Evolutionary conservation across 2,113 vertebrate genomes (phyloP), one percentile per base, ranked within the genome.

Genomic region (Platysternon megacephalum): DNA sequence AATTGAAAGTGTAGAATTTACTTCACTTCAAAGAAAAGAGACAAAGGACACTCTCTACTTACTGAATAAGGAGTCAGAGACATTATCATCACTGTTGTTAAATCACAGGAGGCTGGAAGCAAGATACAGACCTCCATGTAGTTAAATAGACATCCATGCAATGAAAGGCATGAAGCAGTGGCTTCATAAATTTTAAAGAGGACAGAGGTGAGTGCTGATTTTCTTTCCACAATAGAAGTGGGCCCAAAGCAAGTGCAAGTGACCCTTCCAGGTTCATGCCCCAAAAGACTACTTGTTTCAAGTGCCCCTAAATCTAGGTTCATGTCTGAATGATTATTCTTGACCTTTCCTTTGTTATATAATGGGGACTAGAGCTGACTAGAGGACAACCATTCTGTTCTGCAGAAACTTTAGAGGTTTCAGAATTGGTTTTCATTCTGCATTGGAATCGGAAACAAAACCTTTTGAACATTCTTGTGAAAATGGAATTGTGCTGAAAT

Each of bases 11-110:
- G 42, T 2, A 85, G 19, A 16, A 39, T 80, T 79, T 78, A 2
- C 56, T 93, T 86, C n/a, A 26, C 79, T 90, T 72, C 9, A 65
- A 39, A 83, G 51, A 39, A 51, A 85, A 53, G 81, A 55, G 7
- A 21, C 21, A 49, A 55, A 55, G 55, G 56, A 16, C 0, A 0
- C 3, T 82, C 3, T 1, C 10, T 53, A 10, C 26, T 21, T 22
- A 32, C 56, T 6, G 2, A 76, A 79, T 76, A 79, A 49, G 51
- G 76, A 93, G 51, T 4, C 5, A 82, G 14, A 76, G 11, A 35
- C 13, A 49, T 5, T 5, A 79, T 11, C 32, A 4, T 3, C 68
- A 22, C 19, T 78, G 0, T 51, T 83, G 2, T 39, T 91, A 82
- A 46, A 52, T 80, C 16, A 55, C 4, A 21, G 3, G 44, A 78